Base-by-base conservation (phyloP, 2,888 invertebrate genomes). In the Idaea straminata region DNA sequence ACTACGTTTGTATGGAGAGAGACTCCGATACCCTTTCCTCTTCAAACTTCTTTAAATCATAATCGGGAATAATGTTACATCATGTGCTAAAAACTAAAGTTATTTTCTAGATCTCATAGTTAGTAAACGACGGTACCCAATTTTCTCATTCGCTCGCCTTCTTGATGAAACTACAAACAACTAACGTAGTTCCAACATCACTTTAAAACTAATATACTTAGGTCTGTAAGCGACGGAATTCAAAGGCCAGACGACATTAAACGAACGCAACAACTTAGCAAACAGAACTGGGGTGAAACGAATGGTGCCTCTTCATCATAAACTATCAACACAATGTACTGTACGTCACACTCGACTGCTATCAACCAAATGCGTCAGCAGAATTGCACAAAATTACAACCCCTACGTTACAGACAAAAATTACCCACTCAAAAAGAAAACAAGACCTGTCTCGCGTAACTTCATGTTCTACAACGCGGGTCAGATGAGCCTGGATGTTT, bases 311-410 rank as follows among this genome's bases (percentile, higher is more conserved):
- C 88, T 88, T 84, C 84, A 87, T 89, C 86, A 87, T 82, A 80
- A 86, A 87, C 88, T 86, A 86, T 87, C 85, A 89, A 88, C 86
- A 88, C 85, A 85, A 81, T 71, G 77, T 83, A 84, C 81, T 76
- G 82, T 85, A 83, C 83, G 81, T 59, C 59, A 59, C 77, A 83
- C 83, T 86, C 80, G 75, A 84, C 79, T 74, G 80, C 84, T 81
- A 88, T 89, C 88, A 87, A 82, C 75, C 83, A 86, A 87, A 91
- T 92, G 91, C 89, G 91, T 91, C 90, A 91, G 90, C 91, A 81
- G 75, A 82, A 88, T 88, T 88, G 88, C 84, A 83, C 87, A 89
- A 84, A 79, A 84, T 84, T 80, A 81, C 81, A 58, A 64, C 83
- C 84, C 81, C 81, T 75, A 81, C 80, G 79, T 83, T 85, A 85